These are phyloP conservation scores for Babylonia areolata DNA, from an alignment of 1,140 invertebrate genomes.

Conservation along the genomic window DNA sequence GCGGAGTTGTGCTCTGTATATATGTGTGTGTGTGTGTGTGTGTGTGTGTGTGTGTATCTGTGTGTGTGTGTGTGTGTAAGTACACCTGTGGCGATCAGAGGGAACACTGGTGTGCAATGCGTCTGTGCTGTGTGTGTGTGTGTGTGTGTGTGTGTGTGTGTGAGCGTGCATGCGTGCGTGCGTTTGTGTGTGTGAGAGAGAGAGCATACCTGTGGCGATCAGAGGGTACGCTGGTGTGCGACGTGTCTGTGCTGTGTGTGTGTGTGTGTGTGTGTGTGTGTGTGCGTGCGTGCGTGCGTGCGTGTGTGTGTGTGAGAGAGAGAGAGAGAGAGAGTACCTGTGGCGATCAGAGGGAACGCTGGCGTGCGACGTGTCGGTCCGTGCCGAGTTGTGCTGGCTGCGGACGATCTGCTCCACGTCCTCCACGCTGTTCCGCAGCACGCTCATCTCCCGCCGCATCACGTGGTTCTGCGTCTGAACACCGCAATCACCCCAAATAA, in stretches of 20 bases:
- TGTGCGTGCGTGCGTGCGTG: not conserved
- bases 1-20: not conserved
- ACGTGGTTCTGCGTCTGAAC: slow-evolving; percentile 8
- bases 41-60: not conserved
- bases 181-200: not conserved
- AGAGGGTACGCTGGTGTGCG: not conserved
- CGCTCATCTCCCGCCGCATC: slow-evolving; percentile 24
- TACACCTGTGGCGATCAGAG: not conserved
- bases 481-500: not conserved
- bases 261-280: not conserved
- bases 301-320: not conserved
- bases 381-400: slow-evolving; percentile 25
- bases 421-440: slow-evolving; percentile 34
- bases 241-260: not conserved
- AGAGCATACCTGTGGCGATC: not conserved
- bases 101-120: not conserved
- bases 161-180: not conserved
- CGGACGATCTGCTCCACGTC: slow-evolving; percentile 30
- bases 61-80: not conserved
- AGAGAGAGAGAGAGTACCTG: not conserved
- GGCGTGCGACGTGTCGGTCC: slow-evolving; percentile 22
- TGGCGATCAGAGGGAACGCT: not conserved
- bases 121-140: not conserved
- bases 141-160: slow-evolving; percentile 11
- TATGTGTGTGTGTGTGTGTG: not conserved